A percentile compares a stretch with the other conserved stretches of the same genome.
Evolutionary conservation across 2,113 vertebrate genomes (phyloP).

Genomic region (Hippocampus abdominalis): DNA sequence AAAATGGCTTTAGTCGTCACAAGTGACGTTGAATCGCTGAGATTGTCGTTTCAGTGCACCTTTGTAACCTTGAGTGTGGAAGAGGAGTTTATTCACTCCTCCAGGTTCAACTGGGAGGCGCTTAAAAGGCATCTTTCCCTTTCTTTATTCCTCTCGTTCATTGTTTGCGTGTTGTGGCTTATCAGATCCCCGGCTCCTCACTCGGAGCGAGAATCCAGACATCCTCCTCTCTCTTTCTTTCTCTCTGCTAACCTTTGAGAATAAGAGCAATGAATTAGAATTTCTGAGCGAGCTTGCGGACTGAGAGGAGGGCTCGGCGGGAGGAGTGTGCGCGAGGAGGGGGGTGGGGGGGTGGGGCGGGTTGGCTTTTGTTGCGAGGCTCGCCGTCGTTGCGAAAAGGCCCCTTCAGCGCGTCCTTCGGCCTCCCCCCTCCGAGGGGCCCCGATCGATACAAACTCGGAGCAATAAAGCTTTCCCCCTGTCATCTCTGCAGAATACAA

Average conservation of each 20-base stretch:
- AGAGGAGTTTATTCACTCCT: not conserved
- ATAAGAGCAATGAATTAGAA: slow-evolving; percentile 74
- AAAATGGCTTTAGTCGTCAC: not conserved
- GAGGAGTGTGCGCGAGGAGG: slow-evolving; percentile 7
- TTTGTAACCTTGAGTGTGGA: not conserved
- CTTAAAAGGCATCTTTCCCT: slow-evolving; percentile 21
- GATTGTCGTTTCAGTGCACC: not conserved
- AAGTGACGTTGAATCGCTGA: not conserved
- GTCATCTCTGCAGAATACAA: slow-evolving; percentile 83
- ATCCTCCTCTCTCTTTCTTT: slow-evolving; percentile 49
- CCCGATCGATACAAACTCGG: slow-evolving; percentile 83
- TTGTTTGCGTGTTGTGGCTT: slow-evolving; percentile 65
- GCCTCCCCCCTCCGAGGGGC: slow-evolving; percentile 71
- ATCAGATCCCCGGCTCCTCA: slow-evolving; percentile 63
- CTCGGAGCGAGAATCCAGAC: slow-evolving; percentile 57
- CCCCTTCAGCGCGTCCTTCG: slow-evolving; percentile 68
- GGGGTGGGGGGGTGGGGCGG: slow-evolving; percentile 10
- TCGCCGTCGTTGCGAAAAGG: slow-evolving; percentile 73
- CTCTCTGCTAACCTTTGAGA: slow-evolving; percentile 70
- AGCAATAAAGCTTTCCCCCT: slow-evolving; percentile 84
- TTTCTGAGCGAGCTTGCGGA: slow-evolving; percentile 65
- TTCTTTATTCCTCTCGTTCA: slow-evolving; percentile 52
- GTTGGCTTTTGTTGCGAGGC: slow-evolving; percentile 39
- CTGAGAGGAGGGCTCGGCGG: slow-evolving; percentile 40
- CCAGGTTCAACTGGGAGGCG: slow-evolving; percentile 1